Conservation (phyloP, 2,113 vertebrate genomes). For the Dissostichus mawsoni region DNA sequence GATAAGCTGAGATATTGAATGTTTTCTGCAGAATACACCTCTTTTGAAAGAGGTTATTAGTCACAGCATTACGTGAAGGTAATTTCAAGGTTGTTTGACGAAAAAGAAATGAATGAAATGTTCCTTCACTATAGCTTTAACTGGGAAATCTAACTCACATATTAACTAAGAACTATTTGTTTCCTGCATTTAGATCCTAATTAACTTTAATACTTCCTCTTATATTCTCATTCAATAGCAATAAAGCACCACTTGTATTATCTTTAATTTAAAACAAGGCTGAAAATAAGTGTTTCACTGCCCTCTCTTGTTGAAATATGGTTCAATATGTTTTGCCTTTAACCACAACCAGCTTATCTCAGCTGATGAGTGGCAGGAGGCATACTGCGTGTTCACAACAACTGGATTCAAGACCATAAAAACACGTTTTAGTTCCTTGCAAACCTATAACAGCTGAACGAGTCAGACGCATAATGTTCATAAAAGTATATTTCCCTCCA, state of each 20-base stretch:
- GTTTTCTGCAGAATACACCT: conserved; percentile 1
- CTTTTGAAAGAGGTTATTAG: background rate
- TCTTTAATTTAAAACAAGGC: too few species aligned
- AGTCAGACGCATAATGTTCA: background rate
- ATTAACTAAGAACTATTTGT: background rate
- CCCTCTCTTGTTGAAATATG: too few species aligned
- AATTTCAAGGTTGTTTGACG: background rate
- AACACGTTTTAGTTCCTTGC: background rate
- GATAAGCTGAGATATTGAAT: background rate
- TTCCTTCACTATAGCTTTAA: background rate
- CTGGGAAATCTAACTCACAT: background rate
- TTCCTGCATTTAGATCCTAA: background rate
- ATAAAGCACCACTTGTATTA: too few species aligned
- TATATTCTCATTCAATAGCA: background rate
- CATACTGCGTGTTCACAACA: too few species aligned
- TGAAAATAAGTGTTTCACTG: too few species aligned
- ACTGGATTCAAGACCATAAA: background rate
- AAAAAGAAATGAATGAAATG: background rate
- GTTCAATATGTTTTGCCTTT: too few species aligned
- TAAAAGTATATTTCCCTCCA: background rate
- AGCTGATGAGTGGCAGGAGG: too few species aligned
- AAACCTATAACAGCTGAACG: conserved; percentile 5
- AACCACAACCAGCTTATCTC: too few species aligned
- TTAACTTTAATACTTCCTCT: background rate
- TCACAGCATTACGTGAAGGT: background rate